These are phyloP conservation scores for Chrysocyon brachyurus DNA, from an alignment of 2,797 vertebrate species.

Conservation along the genomic window DNA sequence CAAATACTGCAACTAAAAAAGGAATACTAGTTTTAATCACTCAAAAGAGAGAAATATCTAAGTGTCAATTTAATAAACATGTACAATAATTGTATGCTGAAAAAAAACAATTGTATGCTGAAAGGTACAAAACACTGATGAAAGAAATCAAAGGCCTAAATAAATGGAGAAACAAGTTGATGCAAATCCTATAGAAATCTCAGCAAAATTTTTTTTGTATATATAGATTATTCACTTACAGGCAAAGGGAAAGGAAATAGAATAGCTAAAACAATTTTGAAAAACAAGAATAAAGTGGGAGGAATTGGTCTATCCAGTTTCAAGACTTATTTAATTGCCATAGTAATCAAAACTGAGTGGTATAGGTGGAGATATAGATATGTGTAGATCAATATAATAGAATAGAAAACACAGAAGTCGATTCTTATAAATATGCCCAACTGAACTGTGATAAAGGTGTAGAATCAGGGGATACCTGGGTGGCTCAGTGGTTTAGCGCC, in stretches of 20 bases:
- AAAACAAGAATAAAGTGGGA: not conserved
- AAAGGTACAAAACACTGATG: constrained; percentile 8
- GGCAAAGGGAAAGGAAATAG: not conserved
- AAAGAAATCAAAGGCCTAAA: not conserved
- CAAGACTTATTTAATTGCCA: not conserved
- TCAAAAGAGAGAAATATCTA: not conserved
- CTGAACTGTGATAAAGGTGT: not conserved
- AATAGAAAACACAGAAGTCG: not conserved
- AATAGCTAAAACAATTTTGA: not conserved
- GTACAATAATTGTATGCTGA: not conserved
- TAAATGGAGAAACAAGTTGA: not conserved
- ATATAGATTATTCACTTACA: not conserved
- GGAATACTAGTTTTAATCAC: not conserved
- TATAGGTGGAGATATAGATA: not conserved
- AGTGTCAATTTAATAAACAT: not conserved
- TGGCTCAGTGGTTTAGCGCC: too few species aligned
- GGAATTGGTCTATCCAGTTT: not conserved
- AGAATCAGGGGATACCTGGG: not conserved
- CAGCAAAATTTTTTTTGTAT: not conserved
- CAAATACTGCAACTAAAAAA: not conserved
- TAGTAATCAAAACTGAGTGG: not conserved
- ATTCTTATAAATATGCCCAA: not conserved
- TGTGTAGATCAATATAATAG: not conserved
- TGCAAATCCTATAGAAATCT: not conserved
- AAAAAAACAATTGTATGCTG: not conserved